Evolutionary conservation across 2,888 invertebrate genomes (phyloP).

Genomic region (Drosophila macrospina): DNA sequence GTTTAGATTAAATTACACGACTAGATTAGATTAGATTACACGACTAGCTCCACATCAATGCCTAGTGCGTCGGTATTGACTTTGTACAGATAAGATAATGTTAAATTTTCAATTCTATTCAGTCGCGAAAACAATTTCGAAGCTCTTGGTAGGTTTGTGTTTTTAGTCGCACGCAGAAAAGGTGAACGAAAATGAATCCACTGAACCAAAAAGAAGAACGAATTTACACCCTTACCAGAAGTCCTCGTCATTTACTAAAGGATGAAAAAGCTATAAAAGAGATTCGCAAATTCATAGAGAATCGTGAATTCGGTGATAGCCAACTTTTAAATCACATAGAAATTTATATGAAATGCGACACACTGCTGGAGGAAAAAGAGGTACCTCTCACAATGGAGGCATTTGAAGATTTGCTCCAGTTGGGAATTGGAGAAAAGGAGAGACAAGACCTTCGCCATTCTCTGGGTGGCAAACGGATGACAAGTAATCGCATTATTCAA

Average conservation of each 20-base stretch:
- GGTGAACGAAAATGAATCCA: neutral
- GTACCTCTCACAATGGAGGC: neutral
- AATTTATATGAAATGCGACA: slow-evolving; percentile 1
- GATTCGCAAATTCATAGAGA: neutral
- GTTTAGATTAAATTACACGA: too few relatives aligned
- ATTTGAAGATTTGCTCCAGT: neutral
- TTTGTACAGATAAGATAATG: too few relatives aligned
- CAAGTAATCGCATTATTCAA: slow-evolving; percentile 12
- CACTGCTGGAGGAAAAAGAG: neutral
- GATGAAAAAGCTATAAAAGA: neutral
- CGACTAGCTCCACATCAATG: too few relatives aligned
- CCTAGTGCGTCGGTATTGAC: too few relatives aligned
- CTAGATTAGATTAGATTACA: too few relatives aligned
- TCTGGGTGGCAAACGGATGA: neutral
- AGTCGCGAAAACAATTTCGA: neutral
- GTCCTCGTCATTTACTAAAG: neutral
- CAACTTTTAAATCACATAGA: neutral
- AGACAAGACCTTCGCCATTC: slow-evolving; percentile 3
- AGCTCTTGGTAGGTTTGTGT: neutral
- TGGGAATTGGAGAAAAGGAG: slow-evolving; percentile 6
- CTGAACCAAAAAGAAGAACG: slow-evolving; percentile 3
- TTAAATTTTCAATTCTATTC: neutral
- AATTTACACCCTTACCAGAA: neutral
- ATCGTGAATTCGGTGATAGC: neutral
- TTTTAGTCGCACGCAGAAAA: neutral